A percentile compares a stretch with the other conserved stretches of the same genome.
Evolutionary conservation across 2,888 invertebrate species (phyloP).

Genomic region (Tortrix viridana): DNA sequence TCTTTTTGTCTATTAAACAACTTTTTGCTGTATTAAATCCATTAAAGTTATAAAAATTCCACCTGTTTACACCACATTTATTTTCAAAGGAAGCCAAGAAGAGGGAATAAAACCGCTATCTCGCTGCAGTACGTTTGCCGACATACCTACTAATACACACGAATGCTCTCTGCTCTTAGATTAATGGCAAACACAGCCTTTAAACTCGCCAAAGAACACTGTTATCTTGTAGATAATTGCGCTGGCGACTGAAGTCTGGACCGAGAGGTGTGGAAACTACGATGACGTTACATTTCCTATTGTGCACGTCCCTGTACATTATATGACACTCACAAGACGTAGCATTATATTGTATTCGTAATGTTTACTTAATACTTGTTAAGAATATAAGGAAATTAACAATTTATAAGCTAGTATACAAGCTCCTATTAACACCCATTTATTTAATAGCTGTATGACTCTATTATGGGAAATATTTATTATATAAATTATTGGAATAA

Average conservation of each 20-base stretch:
- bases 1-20: background rate
- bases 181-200: slow-evolving; percentile 55
- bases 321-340: background rate
- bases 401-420: too few species aligned
- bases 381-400: too few species aligned
- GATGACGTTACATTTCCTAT: slow-evolving; percentile 27
- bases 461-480: too few species aligned
- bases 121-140: slow-evolving; percentile 60
- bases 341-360: background rate
- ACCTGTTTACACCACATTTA: slow-evolving; percentile 48
- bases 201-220: slow-evolving; percentile 54
- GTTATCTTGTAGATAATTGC: slow-evolving; percentile 34
- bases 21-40: slow-evolving; percentile 17
- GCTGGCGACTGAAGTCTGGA: background rate
- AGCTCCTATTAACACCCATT: too few species aligned
- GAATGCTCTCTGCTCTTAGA: slow-evolving; percentile 48
- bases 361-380: too few species aligned
- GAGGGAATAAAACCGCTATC: slow-evolving; percentile 66
- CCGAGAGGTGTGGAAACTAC: background rate
- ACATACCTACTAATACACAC: slow-evolving; percentile 56
- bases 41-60: slow-evolving; percentile 33
- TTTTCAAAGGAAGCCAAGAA: slow-evolving; percentile 52
- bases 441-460: too few species aligned
- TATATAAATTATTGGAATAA: too few species aligned
- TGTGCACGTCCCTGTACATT: slow-evolving; percentile 5